Percentiles rank a stretch among this genome's conserved stretches.
phyloP scores from a whole-genome alignment of 2,888 invertebrate species.

The Tillus elongatus region DNA sequence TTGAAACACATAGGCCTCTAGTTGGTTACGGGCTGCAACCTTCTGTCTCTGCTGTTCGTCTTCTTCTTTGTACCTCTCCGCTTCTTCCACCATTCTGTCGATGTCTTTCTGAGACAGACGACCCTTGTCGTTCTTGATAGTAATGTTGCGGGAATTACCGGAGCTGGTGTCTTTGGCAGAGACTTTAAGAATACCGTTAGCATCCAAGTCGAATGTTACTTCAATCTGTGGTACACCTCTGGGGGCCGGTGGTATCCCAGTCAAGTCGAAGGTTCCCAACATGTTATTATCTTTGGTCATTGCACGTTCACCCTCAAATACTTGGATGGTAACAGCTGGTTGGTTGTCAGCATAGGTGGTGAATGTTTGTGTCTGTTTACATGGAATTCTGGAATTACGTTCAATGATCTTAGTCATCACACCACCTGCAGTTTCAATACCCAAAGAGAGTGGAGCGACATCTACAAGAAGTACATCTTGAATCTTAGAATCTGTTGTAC shows the following conservation, averaged over 20 bases:
- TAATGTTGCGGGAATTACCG: slow-evolving; percentile 63
- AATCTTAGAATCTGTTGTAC: slow-evolving; percentile 55
- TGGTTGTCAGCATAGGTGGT: slow-evolving; percentile 63
- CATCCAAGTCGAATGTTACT: slow-evolving; percentile 64
- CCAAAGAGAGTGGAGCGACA: slow-evolving; percentile 61
- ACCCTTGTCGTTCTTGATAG: slow-evolving; percentile 77
- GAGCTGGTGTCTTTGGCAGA: slow-evolving; percentile 47
- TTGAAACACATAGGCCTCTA: slow-evolving; percentile 61
- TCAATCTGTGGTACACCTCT: slow-evolving; percentile 47
- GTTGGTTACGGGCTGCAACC: slow-evolving; percentile 59
- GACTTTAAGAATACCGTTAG: slow-evolving; percentile 60
- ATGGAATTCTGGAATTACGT: slow-evolving; percentile 61
- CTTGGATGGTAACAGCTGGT: slow-evolving; percentile 51
- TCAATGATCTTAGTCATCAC: slow-evolving; percentile 69
- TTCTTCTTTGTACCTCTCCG: slow-evolving; percentile 59
- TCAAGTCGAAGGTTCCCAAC: slow-evolving; percentile 52
- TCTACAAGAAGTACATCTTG: slow-evolving; percentile 65
- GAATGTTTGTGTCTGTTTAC: slow-evolving; percentile 57
- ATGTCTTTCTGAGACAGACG: slow-evolving; percentile 74
- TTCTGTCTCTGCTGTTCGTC: slow-evolving; percentile 60
- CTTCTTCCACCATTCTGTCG: slow-evolving; percentile 68
- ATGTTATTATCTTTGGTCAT: slow-evolving; percentile 92
- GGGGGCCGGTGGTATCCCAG: slow-evolving; percentile 49
- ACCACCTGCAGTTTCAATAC: slow-evolving; percentile 72
- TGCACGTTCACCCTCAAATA: slow-evolving; percentile 67